phyloP scores from a whole-genome alignment of 1,140 invertebrate species.

The Papilio polyxenes region DNA sequence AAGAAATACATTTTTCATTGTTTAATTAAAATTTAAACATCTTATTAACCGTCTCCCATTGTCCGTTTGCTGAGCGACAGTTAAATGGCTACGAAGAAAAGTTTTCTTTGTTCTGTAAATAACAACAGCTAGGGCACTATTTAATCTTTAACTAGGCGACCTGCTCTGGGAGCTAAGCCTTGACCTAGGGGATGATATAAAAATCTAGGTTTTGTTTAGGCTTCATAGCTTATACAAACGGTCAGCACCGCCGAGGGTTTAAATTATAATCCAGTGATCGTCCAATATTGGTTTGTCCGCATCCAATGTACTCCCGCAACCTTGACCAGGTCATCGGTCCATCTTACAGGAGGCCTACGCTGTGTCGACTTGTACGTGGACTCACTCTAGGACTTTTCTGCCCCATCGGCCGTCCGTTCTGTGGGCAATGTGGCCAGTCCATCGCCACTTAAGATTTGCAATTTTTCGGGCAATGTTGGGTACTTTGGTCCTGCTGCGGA shows the following conservation, averaged over 20 bases:
- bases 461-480: no score
- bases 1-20: neutral
- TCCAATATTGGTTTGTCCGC: no score
- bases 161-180: neutral
- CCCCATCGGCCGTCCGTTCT: no score
- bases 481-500: no score
- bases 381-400: no score
- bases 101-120: slow-evolving; percentile 15
- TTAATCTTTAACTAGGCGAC: slow-evolving; percentile 18
- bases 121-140: slow-evolving; percentile 12
- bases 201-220: slow-evolving; percentile 7
- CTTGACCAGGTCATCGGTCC: no score
- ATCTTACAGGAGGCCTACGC: no score
- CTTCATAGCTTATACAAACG: neutral
- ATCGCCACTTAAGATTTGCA: no score
- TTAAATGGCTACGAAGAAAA: slow-evolving; percentile 7
- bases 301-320: no score
- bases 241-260: neutral
- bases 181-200: slow-evolving; percentile 23
- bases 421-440: no score
- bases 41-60: slow-evolving; percentile 10
- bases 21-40: neutral
- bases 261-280: neutral
- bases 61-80: neutral
- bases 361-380: no score